phyloP scores from a whole-genome alignment of 2,113 vertebrate genomes.

The Pagrus major region DNA sequence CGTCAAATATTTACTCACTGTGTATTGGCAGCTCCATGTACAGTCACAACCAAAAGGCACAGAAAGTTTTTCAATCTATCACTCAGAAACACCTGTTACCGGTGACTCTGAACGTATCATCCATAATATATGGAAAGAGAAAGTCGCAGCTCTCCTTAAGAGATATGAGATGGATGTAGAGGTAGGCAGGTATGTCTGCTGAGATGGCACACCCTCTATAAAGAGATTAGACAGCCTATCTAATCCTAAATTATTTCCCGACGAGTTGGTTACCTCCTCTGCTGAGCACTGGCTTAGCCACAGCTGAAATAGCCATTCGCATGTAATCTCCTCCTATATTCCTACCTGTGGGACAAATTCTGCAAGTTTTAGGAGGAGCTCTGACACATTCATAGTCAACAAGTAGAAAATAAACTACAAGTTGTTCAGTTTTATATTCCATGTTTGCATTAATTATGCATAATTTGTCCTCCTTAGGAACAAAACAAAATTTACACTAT shows the following conservation, averaged over 20 bases:
- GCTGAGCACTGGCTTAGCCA: slow-evolving; percentile 88
- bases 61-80: slow-evolving; percentile 33
- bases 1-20: slow-evolving; percentile 71
- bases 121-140: slow-evolving; percentile 59
- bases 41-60: slow-evolving; percentile 68
- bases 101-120: slow-evolving; percentile 29
- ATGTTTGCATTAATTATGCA: not conserved
- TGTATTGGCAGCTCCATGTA: slow-evolving; percentile 81
- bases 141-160: slow-evolving; percentile 44
- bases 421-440: not conserved
- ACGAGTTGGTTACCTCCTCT: slow-evolving; percentile 82
- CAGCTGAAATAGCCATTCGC: slow-evolving; percentile 88
- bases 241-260: slow-evolving; percentile 95
- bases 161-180: slow-evolving; percentile 64
- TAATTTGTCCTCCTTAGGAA: not conserved
- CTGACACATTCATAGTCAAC: not conserved
- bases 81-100: slow-evolving; percentile 21
- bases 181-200: slow-evolving; percentile 85
- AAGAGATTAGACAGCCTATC: slow-evolving; percentile 92
- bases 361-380: slow-evolving; percentile 31
- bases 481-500: not conserved
- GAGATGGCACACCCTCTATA: slow-evolving; percentile 92
- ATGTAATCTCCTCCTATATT: slow-evolving; percentile 85
- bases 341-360: slow-evolving; percentile 35
- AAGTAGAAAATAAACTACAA: not conserved